Base-by-base conservation (phyloP, 30 jellyfish, hydroid and myxozoan genomes). In the Haliclystus octoradiatus region DNA sequence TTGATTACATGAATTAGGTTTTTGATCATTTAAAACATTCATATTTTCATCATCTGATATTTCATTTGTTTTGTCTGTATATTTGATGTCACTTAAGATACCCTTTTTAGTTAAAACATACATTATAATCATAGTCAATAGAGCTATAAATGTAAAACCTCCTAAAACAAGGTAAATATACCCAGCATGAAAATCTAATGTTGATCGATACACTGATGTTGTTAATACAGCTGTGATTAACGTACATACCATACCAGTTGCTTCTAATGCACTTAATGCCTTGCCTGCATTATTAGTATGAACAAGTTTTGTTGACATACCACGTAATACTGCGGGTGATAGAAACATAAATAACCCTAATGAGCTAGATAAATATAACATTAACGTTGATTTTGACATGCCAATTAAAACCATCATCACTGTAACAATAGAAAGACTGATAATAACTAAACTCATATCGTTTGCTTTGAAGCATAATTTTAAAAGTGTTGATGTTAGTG, bases 331-430 rank as follows among this genome's bases (percentile, higher is more conserved):
- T 19, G 95, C 64, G 1, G 93, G 62, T 19, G 94, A 83, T 0
- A 72, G 84, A 47, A 88, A 82, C 40, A 86, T 60, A 7, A 82
- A 86, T n/a, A 86, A 46, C 2, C 96, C 96, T 49, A 78, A 65
- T 1, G 79, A 7, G 23, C 83, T 73, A 19, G 75, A 91, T 3
- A 86, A 68, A 72, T 50, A 86, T 3, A 86, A 82, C 82, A 77
- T 63, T 28, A 68, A 7, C 34, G 73, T 75, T 0, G 94, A 52
- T 3, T 57, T 80, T 3, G 94, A 65, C 26, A 86, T 26, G 2
- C 87, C 96, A 32, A 86, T 78, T 3, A 79, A 70, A 2, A 86
- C 24, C 34, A 69, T 76, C 50, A 77, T 71, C n/a, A 71, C 74
- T 13, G 61, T 78, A 49, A 69, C 92, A 71, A 92, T 78, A 24